Evolutionary conservation across 2,888 invertebrate genomes (phyloP), one percentile per base, ranked within the genome.

Genomic region (Amphipyra berbera): DNA sequence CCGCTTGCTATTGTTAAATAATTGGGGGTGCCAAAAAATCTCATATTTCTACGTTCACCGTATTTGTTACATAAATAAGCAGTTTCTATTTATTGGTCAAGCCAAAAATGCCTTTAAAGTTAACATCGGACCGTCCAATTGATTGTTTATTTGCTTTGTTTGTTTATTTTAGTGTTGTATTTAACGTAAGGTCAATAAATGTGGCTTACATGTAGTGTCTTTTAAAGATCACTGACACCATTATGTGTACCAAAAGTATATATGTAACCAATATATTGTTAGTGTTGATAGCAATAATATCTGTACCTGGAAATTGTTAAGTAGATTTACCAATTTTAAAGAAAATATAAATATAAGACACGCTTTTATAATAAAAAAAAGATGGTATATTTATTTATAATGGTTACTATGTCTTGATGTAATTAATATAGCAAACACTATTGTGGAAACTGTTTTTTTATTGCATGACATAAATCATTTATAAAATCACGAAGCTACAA

Each of bases 71-170:
- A 41, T 50, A 45, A 44, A 8, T 50, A 45, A 38, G 47, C 72
- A 60, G 46, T 64, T 54, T 65, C 27, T 56, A 55, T 56, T 65
- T 60, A 66, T 72, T 69, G 55, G 44, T 56, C 54, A 68, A 50
- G 66, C 71, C 68, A 58, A 60, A 61, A 70, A 65, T 80, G 81
- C 85, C 83, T 83, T 88, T 77, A 61, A 74, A 68, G 65, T 61
- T 75, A 73, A 79, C 74, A 73, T 71, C 79, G 66, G 80, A 84
- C 90, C 89, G 90, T 89, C 87, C 88, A 86, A 82, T 74, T 65
- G 76, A 82, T 81, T 83, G 83, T 86, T 86, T 79, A 75, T 83
- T 86, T 82, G 87, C 89, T 87, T 82, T 87, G 79, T 86, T 82
- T 60, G 54, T 70, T 70, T 41, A 49, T 72, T 73, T 78, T 71